Conservation (phyloP, 2,113 vertebrate species). For the Ascaphus truei region DNA sequence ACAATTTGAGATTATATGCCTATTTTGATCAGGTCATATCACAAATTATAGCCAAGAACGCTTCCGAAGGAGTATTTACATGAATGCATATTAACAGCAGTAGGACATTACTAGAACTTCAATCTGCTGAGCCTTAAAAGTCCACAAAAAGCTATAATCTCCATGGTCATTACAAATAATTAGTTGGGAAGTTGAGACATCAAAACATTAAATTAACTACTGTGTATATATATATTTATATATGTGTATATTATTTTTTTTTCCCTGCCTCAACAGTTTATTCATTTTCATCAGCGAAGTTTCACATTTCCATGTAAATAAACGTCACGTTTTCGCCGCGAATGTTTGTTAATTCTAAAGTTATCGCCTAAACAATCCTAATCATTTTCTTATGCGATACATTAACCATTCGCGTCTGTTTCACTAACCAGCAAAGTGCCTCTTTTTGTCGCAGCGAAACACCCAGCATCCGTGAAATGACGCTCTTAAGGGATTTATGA, state of each 20-base stretch:
- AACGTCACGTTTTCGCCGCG: constrained; percentile 21
- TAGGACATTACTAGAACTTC: constrained; percentile 41
- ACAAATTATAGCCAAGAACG: constrained; percentile 47
- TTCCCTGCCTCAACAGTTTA: constrained; percentile 30
- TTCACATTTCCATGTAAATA: constrained; percentile 13
- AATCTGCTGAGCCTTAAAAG: constrained; percentile 39
- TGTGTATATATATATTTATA: constrained; percentile 9
- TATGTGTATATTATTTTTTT: not conserved
- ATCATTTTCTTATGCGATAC: constrained; percentile 42
- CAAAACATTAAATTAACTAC: not conserved
- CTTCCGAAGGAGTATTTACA: constrained; percentile 39
- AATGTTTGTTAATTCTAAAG: constrained; percentile 46
- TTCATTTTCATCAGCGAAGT: constrained; percentile 27
- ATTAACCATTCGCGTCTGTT: constrained; percentile 51
- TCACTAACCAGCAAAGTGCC: constrained; percentile 42
- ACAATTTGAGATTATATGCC: constrained; percentile 65
- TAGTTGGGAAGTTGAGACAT: constrained; percentile 40
- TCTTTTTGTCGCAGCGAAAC: constrained; percentile 32
- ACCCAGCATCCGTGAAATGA: constrained; percentile 52
- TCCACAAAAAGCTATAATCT: constrained; percentile 42
- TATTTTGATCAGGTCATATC: constrained; percentile 60
- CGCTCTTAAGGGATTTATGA: constrained; percentile 68
- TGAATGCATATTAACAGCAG: constrained; percentile 38
- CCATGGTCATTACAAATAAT: constrained; percentile 53
- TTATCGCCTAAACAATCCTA: constrained; percentile 40